Evolutionary conservation across 2,888 invertebrate species (phyloP).

Genomic region (Epinotia ramella): DNA sequence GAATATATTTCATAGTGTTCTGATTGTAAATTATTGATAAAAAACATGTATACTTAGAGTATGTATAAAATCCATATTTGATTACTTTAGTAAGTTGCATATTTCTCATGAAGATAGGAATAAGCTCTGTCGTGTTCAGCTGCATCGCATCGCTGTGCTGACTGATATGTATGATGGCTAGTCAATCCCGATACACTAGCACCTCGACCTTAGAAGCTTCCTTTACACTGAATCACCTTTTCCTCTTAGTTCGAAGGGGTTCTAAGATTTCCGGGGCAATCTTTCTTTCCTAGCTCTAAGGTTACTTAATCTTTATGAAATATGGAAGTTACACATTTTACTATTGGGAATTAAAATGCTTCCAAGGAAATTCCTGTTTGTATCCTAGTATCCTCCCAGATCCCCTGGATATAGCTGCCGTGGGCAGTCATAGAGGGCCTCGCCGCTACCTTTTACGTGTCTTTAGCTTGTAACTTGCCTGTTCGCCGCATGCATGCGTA

Average conservation of each 20-base stretch:
- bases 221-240: constrained; percentile 33
- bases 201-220: constrained; percentile 38
- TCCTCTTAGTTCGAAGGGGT: constrained; percentile 25
- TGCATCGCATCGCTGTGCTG: constrained; percentile 9
- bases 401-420: constrained; percentile 53
- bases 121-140: constrained; percentile 30
- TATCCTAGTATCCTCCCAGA: constrained; percentile 13
- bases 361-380: not conserved
- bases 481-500: constrained; percentile 81
- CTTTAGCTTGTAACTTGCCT: constrained; percentile 77
- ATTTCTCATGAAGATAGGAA: no score
- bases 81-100: not conserved
- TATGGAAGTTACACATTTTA: not conserved
- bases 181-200: constrained; percentile 18
- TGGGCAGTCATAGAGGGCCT: constrained; percentile 67
- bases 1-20: no score
- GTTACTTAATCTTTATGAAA: not conserved
- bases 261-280: constrained; percentile 12
- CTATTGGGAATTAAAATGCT: not conserved
- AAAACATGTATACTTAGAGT: not conserved
- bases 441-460: constrained; percentile 65
- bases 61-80: not conserved
- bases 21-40: not conserved
- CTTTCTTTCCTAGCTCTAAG: not conserved
- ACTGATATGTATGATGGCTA: constrained; percentile 13